Percentiles rank a stretch among this genome's conserved stretches.
phyloP scores from a whole-genome alignment of 2,888 invertebrate genomes.

The Azorinus chamasolen region DNA sequence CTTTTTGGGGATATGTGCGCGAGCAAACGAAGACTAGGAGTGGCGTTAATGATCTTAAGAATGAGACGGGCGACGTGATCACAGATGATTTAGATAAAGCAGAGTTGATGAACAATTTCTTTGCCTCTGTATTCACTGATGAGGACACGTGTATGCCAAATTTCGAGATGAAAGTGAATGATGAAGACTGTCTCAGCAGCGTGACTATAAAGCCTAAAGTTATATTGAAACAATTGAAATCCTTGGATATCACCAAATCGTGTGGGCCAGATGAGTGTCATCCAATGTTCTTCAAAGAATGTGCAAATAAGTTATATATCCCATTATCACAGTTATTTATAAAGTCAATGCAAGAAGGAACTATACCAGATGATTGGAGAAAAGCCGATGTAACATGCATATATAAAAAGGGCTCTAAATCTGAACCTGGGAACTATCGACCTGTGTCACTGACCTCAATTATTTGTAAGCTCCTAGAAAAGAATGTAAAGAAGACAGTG shows the following conservation, averaged over 20 bases:
- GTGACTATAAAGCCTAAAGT: conserved; percentile 15
- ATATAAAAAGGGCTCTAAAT: conserved; percentile 16
- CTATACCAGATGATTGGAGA: conserved; percentile 21
- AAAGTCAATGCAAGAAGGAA: conserved; percentile 11
- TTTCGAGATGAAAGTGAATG: conserved; percentile 11
- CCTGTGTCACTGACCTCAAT: not conserved
- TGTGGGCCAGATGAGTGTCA: conserved; percentile 30
- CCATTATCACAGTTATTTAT: conserved; percentile 10
- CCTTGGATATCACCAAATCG: conserved; percentile 9
- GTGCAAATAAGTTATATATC: conserved; percentile 11
- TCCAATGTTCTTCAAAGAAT: conserved; percentile 15
- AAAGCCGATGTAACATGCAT: conserved; percentile 24
- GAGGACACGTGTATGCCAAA: conserved; percentile 18
- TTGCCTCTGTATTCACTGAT: conserved; percentile 21
- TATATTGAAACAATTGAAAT: conserved; percentile 24
- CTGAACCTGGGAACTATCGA: conserved; percentile 9
- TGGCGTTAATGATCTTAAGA: conserved; percentile 14
- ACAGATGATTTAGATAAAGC: conserved; percentile 33
- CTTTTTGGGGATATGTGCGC: conserved; percentile 30
- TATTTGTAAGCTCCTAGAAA: conserved; percentile 14
- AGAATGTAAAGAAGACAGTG: conserved; percentile 7
- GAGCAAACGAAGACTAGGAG: conserved; percentile 21
- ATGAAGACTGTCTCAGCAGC: not conserved
- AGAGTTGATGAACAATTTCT: conserved; percentile 24
- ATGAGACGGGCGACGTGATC: conserved; percentile 8